Conservation (phyloP, 2,888 invertebrate genomes). For the Agapostemon virescens region DNA sequence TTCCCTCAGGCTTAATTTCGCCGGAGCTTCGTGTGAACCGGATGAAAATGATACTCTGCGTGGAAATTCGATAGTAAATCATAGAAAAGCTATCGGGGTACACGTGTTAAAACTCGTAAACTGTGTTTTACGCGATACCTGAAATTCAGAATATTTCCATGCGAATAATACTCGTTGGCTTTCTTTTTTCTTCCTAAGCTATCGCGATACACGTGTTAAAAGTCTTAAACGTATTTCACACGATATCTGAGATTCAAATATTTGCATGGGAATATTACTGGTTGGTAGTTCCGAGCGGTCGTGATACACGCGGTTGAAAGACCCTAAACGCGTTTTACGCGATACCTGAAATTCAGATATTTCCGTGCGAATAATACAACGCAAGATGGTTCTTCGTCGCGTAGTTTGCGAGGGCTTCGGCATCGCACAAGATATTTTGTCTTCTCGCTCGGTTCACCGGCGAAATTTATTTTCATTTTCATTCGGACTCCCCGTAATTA, state of each 20-base stretch:
- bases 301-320: too few relatives aligned
- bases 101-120: too few relatives aligned
- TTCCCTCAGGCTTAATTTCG: background rate
- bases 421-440: background rate
- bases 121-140: too few relatives aligned
- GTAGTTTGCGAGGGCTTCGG: background rate
- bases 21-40: background rate
- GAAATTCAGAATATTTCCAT: too few relatives aligned
- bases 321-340: too few relatives aligned
- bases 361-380: background rate
- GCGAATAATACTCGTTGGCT: too few relatives aligned
- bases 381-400: background rate
- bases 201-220: too few relatives aligned
- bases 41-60: conserved; percentile 16
- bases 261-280: too few relatives aligned
- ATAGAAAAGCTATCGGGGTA: background rate
- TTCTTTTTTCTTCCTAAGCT: too few relatives aligned
- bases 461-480: background rate
- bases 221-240: too few relatives aligned
- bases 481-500: background rate
- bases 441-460: background rate
- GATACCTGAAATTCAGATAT: background rate
- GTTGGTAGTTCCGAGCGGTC: too few relatives aligned
- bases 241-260: too few relatives aligned
- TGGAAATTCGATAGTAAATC: conserved; percentile 35